Percentiles rank a stretch among this genome's conserved stretches.
These are phyloP conservation scores for Oxystoma pomonae DNA, from an alignment of 2,888 invertebrate species.

Conservation along the genomic window DNA sequence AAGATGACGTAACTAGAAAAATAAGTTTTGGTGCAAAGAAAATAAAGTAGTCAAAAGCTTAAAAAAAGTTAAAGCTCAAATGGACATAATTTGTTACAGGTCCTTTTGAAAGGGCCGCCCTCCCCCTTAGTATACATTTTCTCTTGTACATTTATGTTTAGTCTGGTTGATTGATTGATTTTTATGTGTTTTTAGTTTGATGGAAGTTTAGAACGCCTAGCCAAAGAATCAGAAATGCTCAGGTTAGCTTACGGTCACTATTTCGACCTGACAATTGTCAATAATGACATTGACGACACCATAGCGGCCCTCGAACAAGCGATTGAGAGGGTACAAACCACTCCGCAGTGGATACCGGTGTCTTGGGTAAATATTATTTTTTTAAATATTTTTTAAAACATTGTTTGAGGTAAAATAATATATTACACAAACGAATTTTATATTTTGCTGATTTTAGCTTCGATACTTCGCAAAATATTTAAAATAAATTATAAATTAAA, in stretches of 20 bases:
- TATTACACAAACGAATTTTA: too few relatives aligned
- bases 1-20: neutral
- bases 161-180: neutral
- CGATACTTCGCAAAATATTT: too few relatives aligned
- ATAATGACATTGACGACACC: slow-evolving; percentile 99
- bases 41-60: too few relatives aligned
- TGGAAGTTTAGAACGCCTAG: slow-evolving; percentile 92
- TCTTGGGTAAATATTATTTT: slow-evolving; percentile 74
- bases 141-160: neutral
- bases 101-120: too few relatives aligned
- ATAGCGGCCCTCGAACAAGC: slow-evolving; percentile 88
- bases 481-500: too few relatives aligned
- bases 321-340: slow-evolving; percentile 84
- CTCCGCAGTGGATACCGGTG: slow-evolving; percentile 96
- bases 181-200: slow-evolving; percentile 74
- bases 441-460: too few relatives aligned
- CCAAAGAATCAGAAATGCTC: slow-evolving; percentile 94
- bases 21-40: neutral
- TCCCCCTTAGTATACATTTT: too few relatives aligned
- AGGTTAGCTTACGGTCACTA: slow-evolving; percentile 97
- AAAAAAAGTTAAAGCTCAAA: too few relatives aligned
- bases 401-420: too few relatives aligned
- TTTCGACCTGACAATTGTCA: slow-evolving; percentile 96
- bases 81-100: too few relatives aligned
- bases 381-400: too few relatives aligned